Base-by-base conservation (phyloP, 2,888 invertebrate species). In the Lagria hirta region DNA sequence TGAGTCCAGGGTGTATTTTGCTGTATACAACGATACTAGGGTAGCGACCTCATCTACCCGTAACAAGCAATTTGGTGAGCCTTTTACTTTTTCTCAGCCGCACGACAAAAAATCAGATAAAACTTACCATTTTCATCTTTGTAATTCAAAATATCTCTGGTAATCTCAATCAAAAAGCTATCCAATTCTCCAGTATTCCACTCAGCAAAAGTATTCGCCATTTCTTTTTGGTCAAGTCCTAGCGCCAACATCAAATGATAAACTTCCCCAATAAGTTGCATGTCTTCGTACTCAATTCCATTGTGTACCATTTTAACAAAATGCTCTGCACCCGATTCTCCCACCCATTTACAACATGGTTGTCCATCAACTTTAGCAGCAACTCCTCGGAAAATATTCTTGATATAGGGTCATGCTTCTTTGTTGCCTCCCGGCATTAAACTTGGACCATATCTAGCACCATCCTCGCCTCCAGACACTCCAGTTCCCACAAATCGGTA, bases 271-370 rank as follows among this genome's bases (percentile, higher is more conserved):
- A 98, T 98, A 50, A 99, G 78, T 72, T 99, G 99, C 99, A 99
- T 99, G 68, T 99, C 99, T 21, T 98, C 99, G 64, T 99, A 99
- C 66, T 99, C 99, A 59, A 99, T 99, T 37, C 99, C 99, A 66
- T 99, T 99, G 75, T 99, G 98, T 0, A 99, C 98, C 99, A 99
- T 99, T 77, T 99, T 99, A 1, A 99, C 98, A 71, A 97, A 99
- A 69, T 99, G 99, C 0, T 99, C 99, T 1, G 98, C 89, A 11
- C 99, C 99, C 48, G 91, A 91, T 54, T 88, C 88, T 0, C 98
- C 99, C 1, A 98, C 94, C 98, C 99, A 99, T 65, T 99, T 97
- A 68, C 99, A 99, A 71, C 99, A 99, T 0, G 99, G 94, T 64
- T 97, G 92, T 2, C 80, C 79, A 54, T 86, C 81, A 2, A 79